phyloP scores from a whole-genome alignment of 2,113 vertebrate species.

The Cisticola juncidis region DNA sequence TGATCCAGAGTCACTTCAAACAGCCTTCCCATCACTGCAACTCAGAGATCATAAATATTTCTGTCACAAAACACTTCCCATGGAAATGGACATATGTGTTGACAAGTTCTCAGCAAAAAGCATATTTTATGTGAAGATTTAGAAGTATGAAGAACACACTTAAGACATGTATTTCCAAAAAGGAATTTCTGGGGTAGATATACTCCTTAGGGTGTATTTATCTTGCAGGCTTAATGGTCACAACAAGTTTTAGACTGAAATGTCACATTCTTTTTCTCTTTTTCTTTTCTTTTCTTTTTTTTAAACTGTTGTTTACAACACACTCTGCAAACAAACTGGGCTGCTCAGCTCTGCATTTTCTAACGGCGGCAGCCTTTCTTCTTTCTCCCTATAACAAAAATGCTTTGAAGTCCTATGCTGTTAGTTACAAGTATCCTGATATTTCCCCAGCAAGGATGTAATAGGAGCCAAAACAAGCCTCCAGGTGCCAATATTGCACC shows the following conservation, averaged over 20 bases:
- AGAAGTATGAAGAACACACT: background rate
- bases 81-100: background rate
- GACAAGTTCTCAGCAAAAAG: background rate
- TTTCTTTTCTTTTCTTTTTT: background rate
- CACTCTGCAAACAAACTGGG: conserved; percentile 43
- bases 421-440: conserved; percentile 78
- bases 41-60: background rate
- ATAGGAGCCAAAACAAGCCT: conserved; percentile 83
- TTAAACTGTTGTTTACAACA: conserved; percentile 41
- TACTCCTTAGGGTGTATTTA: background rate
- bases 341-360: conserved; percentile 40
- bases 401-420: conserved; percentile 78
- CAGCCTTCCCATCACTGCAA: background rate
- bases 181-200: background rate
- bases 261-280: background rate
- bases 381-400: conserved; percentile 35
- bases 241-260: background rate
- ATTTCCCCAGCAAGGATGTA: conserved; percentile 77
- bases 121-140: background rate
- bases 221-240: background rate
- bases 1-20: background rate
- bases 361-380: conserved; percentile 71
- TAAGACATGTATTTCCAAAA: background rate
- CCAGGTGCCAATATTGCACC: conserved; percentile 84
- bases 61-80: background rate